These are phyloP conservation scores for Panurus biarmicus DNA, from an alignment of 2,113 vertebrate genomes.

Conservation along the genomic window DNA sequence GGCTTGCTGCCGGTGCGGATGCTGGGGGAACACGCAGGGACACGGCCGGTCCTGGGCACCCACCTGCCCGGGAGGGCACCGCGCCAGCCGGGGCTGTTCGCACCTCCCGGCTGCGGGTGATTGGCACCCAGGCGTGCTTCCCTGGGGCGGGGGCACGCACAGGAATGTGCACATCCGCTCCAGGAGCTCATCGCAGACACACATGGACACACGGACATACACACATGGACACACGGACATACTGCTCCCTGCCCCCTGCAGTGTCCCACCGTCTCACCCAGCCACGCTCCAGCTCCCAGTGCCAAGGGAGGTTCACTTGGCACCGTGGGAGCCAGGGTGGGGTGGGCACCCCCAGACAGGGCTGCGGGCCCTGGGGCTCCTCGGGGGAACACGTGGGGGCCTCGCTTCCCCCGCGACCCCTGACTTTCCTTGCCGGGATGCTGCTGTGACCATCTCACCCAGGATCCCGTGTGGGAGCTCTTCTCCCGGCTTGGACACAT, in stretches of 20 bases:
- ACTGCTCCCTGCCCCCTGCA: not conserved
- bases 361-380: not conserved
- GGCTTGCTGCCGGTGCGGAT: not conserved
- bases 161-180: not conserved
- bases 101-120: not conserved
- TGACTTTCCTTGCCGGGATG: too few species aligned
- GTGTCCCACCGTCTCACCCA: not conserved
- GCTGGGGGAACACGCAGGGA: not conserved
- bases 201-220: not conserved
- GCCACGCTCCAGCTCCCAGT: not conserved
- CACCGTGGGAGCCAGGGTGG: not conserved
- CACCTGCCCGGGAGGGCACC: not conserved
- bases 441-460: not conserved
- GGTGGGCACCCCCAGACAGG: not conserved
- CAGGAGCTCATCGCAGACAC: not conserved
- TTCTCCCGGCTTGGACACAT: accelerated
- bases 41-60: not conserved
- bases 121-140: not conserved
- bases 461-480: not conserved
- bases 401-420: too few species aligned
- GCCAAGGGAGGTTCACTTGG: not conserved
- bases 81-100: accelerated
- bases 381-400: too few species aligned
- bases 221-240: not conserved
- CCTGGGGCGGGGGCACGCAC: accelerated